These are phyloP conservation scores for Idris sp. DNA, from an alignment of 1,140 invertebrate genomes.

Conservation along the genomic window DNA sequence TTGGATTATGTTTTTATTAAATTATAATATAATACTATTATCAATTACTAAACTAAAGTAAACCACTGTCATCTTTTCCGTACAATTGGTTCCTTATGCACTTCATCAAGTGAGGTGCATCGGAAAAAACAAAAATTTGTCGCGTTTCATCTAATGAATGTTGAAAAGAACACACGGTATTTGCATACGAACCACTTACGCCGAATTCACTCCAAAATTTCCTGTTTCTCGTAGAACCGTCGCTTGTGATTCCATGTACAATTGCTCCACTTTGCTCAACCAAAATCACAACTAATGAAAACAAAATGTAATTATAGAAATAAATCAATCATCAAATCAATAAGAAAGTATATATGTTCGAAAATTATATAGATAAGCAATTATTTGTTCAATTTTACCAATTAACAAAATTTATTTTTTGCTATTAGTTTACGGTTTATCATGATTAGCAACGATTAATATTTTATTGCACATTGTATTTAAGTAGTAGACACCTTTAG, in stretches of 20 bases:
- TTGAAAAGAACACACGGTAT: conserved; percentile 32
- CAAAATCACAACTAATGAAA: conserved; percentile 6
- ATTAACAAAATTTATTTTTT: too few species aligned
- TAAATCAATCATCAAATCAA: too few species aligned
- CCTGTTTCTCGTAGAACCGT: conserved; percentile 38
- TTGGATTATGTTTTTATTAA: background rate
- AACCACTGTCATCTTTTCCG: conserved; percentile 15
- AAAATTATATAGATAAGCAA: too few species aligned
- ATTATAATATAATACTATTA: background rate
- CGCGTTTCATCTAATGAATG: conserved; percentile 43
- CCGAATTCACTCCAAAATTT: conserved; percentile 47
- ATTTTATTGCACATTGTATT: too few species aligned
- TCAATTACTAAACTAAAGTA: conserved; percentile 8
- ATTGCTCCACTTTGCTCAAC: conserved; percentile 34
- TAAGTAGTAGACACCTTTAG: too few species aligned
- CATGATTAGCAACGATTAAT: too few species aligned
- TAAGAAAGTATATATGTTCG: too few species aligned
- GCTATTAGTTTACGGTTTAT: too few species aligned
- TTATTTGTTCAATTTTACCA: too few species aligned
- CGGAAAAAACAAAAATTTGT: conserved; percentile 55
- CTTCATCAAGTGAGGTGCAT: conserved; percentile 58
- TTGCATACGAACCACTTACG: conserved; percentile 19
- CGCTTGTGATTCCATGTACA: conserved; percentile 44
- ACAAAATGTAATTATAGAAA: too few species aligned
- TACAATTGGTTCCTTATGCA: conserved; percentile 50